phyloP scores from a whole-genome alignment of 2,888 invertebrate species.

The Sylvicola cinctus region DNA sequence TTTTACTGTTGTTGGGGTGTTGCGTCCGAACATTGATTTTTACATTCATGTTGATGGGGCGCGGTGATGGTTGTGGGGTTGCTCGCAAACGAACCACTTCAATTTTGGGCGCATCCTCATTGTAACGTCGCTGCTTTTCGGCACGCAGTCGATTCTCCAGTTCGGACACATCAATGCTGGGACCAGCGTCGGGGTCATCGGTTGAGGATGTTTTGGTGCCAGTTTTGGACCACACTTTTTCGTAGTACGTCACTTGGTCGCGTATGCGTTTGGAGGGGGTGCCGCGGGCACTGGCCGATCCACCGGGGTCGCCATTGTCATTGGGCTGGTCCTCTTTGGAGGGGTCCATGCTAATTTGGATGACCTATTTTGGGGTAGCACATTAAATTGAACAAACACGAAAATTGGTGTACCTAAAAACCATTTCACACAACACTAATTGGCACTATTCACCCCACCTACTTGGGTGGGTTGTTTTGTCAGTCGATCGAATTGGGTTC shows the following conservation, averaged over 20 bases:
- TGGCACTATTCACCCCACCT: too few species aligned
- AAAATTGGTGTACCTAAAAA: too few species aligned
- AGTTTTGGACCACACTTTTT: constrained; percentile 49
- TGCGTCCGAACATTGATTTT: constrained; percentile 2
- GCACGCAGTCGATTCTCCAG: constrained; percentile 34
- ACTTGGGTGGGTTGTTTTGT: too few species aligned
- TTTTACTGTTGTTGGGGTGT: constrained; percentile 2
- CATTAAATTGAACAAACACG: too few species aligned
- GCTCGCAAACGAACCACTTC: constrained; percentile 37
- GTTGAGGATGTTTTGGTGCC: constrained; percentile 17
- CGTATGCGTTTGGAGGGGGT: constrained; percentile 29
- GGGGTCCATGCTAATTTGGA: too few species aligned
- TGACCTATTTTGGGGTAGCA: too few species aligned
- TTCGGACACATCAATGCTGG: constrained; percentile 32
- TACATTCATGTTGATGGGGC: constrained; percentile 12
- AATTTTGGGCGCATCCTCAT: constrained; percentile 30
- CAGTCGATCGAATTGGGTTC: too few species aligned
- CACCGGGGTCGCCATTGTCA: constrained; percentile 7
- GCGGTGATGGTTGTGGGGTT: constrained; percentile 31
- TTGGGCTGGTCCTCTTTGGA: constrained; percentile 2
- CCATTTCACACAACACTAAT: too few species aligned
- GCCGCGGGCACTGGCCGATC: constrained; percentile 9
- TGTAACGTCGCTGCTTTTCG: constrained; percentile 31
- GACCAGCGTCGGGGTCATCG: constrained; percentile 21
- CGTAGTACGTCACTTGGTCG: constrained; percentile 60